Conservation (phyloP, 2,797 vertebrate species). For the Sebastes nivosus region DNA sequence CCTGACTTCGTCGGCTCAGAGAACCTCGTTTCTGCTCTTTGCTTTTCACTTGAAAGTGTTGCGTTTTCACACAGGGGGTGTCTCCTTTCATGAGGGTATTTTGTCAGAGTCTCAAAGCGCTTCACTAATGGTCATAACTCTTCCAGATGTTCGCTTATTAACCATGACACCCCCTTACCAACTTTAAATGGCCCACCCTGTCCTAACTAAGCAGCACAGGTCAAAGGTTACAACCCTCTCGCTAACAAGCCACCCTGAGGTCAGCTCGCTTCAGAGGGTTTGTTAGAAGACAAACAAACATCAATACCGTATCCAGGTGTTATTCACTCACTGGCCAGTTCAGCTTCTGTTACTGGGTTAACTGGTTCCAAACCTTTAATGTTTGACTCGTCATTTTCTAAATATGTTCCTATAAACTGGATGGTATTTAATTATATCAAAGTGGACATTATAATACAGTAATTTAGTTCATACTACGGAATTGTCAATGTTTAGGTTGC, state of each 20-base stretch:
- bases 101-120: conserved; percentile 70
- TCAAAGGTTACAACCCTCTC: conserved; percentile 70
- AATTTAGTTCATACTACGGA: not conserved
- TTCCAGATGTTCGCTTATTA: conserved; percentile 83
- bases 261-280: conserved; percentile 65
- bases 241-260: conserved; percentile 74
- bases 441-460: not conserved
- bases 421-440: not conserved
- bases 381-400: not conserved
- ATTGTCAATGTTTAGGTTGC: not conserved
- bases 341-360: conserved; percentile 13
- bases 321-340: conserved; percentile 5
- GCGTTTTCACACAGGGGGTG: conserved; percentile 68
- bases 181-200: conserved; percentile 76
- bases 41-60: conserved; percentile 67
- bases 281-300: conserved; percentile 47
- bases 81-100: conserved; percentile 74
- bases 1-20: conserved; percentile 42
- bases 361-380: not conserved
- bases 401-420: not conserved
- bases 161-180: conserved; percentile 66
- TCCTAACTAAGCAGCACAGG: conserved; percentile 73
- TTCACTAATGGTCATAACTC: conserved; percentile 77
- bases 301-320: conserved; percentile 75
- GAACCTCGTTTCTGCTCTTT: conserved; percentile 46